Conservation (phyloP, 2,888 invertebrate genomes). For the Philopedon plagiatum region DNA sequence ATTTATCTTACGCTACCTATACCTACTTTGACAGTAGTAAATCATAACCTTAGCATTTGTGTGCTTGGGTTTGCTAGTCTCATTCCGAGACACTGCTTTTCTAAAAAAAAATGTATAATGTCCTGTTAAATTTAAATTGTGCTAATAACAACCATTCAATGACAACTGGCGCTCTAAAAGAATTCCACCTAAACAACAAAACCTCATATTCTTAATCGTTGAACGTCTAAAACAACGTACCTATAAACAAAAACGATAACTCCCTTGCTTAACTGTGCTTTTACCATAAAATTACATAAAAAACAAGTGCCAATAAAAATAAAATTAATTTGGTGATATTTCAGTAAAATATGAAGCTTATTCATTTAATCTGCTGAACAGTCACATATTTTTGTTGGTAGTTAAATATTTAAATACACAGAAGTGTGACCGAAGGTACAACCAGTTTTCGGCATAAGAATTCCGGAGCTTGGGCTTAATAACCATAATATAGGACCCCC, state of each 20-base stretch:
- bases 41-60: no score
- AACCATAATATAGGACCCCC: slow-evolving; percentile 32
- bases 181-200: no score
- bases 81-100: no score
- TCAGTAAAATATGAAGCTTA: slow-evolving; percentile 58
- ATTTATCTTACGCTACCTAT: no score
- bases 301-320: slow-evolving; percentile 34
- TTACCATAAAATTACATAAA: slow-evolving; percentile 23
- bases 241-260: background rate
- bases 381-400: slow-evolving; percentile 55
- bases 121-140: no score
- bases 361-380: slow-evolving; percentile 55
- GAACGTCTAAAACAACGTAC: background rate
- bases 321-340: slow-evolving; percentile 55
- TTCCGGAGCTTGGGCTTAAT: slow-evolving; percentile 29
- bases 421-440: slow-evolving; percentile 53
- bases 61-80: no score
- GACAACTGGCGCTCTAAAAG: no score
- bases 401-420: slow-evolving; percentile 57
- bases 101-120: no score
- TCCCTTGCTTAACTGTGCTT: slow-evolving; percentile 21
- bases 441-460: slow-evolving; percentile 28
- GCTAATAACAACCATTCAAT: no score
- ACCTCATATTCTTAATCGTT: background rate
- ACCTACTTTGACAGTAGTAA: no score